Percentiles rank a stretch among this genome's conserved stretches.
Evolutionary conservation across 2,888 invertebrate species (phyloP).

Genomic region (Trissonchulus sp.): DNA sequence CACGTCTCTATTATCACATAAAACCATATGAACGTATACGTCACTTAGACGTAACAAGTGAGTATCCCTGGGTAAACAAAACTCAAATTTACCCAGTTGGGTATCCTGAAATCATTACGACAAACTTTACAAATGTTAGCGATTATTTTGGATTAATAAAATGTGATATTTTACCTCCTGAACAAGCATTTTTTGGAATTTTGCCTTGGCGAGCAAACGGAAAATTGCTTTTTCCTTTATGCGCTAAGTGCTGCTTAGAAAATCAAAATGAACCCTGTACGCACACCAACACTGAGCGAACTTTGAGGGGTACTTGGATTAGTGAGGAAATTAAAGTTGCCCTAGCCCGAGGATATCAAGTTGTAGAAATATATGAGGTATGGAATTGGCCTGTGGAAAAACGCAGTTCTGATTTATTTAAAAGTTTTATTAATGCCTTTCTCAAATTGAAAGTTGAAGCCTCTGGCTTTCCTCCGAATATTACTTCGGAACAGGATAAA

Average conservation of each 20-base stretch:
- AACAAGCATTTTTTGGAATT: slow-evolving; percentile 5
- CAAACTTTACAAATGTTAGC: background rate
- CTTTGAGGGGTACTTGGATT: no score
- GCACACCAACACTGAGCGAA: no score
- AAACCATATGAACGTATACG: background rate
- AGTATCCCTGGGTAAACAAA: background rate
- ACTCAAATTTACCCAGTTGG: background rate
- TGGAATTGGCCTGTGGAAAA: slow-evolving; percentile 9
- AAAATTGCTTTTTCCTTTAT: slow-evolving; percentile 43
- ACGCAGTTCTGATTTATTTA: background rate
- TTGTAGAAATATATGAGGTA: slow-evolving; percentile 8
- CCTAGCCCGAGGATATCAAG: background rate
- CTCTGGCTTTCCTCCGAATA: background rate
- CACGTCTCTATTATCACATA: background rate
- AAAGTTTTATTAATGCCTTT: background rate
- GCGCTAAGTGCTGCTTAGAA: slow-evolving; percentile 41
- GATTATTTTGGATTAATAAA: slow-evolving; percentile 16
- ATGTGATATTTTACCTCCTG: background rate
- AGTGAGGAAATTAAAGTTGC: background rate
- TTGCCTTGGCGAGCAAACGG: slow-evolving; percentile 37
- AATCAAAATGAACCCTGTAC: slow-evolving; percentile 39
- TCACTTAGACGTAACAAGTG: background rate
- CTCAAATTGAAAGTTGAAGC: background rate
- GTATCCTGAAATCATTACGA: slow-evolving; percentile 14
- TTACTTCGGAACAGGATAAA: background rate